These are phyloP conservation scores for Propithecus coquereli DNA, from an alignment of 2,113 vertebrate species.

Conservation along the genomic window DNA sequence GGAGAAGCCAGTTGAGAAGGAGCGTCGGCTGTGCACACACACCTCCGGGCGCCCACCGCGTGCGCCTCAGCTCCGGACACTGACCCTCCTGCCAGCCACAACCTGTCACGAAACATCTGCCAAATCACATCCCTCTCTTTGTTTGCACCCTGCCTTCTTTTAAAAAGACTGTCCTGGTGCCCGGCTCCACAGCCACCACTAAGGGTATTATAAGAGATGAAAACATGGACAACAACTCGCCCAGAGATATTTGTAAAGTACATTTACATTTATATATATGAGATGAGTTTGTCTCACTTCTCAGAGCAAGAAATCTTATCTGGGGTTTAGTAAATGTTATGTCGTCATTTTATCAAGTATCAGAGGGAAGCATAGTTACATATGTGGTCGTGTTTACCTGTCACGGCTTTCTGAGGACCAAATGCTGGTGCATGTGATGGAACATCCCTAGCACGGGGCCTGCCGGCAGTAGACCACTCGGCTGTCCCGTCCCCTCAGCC, in stretches of 20 bases:
- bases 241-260: background rate
- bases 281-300: background rate
- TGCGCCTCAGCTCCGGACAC: background rate
- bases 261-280: background rate
- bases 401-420: background rate
- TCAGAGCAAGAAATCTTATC: background rate
- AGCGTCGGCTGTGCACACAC: conserved; percentile 27
- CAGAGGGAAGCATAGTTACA: background rate
- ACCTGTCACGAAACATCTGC: conserved; percentile 20
- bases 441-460: background rate
- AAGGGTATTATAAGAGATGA: background rate
- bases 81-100: conserved; percentile 29
- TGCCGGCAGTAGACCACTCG: background rate
- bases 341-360: background rate
- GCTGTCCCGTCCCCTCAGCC: background rate
- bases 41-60: background rate
- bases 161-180: background rate
- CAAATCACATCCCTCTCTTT: background rate
- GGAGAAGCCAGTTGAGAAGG: background rate
- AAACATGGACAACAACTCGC: background rate
- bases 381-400: background rate
- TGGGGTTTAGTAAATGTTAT: background rate
- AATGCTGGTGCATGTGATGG: accelerated
- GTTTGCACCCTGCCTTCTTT: background rate
- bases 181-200: background rate